Base-by-base conservation (phyloP, 37 sponge, comb jelly and placozoan species). In the Chondrilla cf. caribensis region DNA sequence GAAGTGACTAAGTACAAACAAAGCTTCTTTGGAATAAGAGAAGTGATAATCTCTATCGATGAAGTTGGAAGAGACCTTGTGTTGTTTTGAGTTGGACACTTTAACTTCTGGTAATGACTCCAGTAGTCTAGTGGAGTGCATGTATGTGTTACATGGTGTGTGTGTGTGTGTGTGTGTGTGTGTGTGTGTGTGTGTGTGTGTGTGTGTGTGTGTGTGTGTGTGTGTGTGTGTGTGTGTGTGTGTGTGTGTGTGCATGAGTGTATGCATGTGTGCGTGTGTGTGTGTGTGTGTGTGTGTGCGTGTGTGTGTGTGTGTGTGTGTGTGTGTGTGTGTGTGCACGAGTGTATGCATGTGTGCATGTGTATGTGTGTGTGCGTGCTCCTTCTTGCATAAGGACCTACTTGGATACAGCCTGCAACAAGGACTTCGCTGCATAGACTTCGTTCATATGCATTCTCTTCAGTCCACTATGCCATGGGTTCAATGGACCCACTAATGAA, bases 401-500 rank as follows among this genome's bases (percentile, higher is more conserved):
- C 76, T 40, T 39, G 41, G 76, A 73, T 1, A 73, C n/a, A 4
- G 76, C 76, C 25, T 73, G 42, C 3, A 73, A 43, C 25, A 73
- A 43, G 8, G 76, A 31, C 44, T 73, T 73, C 1, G 76, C 41
- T 2, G 76, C 38, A 25, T 36, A 73, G 25, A 73, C 76, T 1
- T 73, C 44, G 24, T 39, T 36, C n/a, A 73, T 3, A 1, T 73
- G 21, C 40, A 24, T 73, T 15, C 76, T 36, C 25, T 39, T 73
- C 44, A 73, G 11, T 5, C 76, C 76, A 22, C n/a, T 39, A 31
- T 73, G 22, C 76, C 76, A 73, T 3, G 76, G 76, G 36, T 73
- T 73, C 21, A 42, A 19, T 39, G 76, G 76, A 40, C 76, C 76
- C 21, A 73, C 76, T 73, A 7, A 29, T 15, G 39, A 18, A 70